Evolutionary conservation across 2,888 invertebrate genomes (phyloP).

Genomic region (Drosophila mercatorum): DNA sequence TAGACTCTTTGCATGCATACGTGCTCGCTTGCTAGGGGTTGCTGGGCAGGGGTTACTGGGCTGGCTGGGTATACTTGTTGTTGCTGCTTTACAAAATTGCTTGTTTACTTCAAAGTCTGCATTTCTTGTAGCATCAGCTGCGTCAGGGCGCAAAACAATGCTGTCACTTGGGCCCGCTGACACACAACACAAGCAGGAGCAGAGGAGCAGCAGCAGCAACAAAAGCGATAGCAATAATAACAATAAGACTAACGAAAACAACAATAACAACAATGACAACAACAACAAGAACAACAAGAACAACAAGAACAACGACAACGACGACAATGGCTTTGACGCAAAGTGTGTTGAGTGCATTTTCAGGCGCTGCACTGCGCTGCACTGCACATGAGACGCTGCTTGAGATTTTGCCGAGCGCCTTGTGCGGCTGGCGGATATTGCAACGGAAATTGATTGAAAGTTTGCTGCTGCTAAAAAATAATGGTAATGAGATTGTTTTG

Average conservation of each 20-base stretch:
- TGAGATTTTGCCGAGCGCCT: constrained; percentile 51
- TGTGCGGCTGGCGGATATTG: constrained; percentile 69
- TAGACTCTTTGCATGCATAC: constrained; percentile 41
- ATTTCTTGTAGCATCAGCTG: constrained; percentile 75
- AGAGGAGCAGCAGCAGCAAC: constrained; percentile 16
- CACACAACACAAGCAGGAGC: constrained; percentile 34
- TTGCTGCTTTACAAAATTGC: constrained; percentile 67
- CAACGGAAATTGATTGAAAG: constrained; percentile 76
- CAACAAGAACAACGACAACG: constrained; percentile 28
- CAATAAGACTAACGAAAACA: constrained; percentile 28
- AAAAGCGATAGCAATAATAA: constrained; percentile 31
- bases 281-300: constrained; percentile 25
- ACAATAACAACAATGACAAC: constrained; percentile 32
- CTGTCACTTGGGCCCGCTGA: constrained; percentile 72
- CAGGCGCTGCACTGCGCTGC: constrained; percentile 1
- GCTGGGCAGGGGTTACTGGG: neutral
- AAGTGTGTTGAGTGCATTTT: constrained; percentile 55
- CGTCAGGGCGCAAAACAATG: constrained; percentile 73
- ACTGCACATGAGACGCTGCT: constrained; percentile 47
- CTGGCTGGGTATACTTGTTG: constrained; percentile 23
- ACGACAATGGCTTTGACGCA: constrained; percentile 34
- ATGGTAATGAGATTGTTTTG: constrained; percentile 77
- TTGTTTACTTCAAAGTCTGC: constrained; percentile 79
- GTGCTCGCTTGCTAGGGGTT: constrained; percentile 24
- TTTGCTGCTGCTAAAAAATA: constrained; percentile 68